Conservation (phyloP, 2,888 invertebrate species). For the Eristalinus aeneus region DNA sequence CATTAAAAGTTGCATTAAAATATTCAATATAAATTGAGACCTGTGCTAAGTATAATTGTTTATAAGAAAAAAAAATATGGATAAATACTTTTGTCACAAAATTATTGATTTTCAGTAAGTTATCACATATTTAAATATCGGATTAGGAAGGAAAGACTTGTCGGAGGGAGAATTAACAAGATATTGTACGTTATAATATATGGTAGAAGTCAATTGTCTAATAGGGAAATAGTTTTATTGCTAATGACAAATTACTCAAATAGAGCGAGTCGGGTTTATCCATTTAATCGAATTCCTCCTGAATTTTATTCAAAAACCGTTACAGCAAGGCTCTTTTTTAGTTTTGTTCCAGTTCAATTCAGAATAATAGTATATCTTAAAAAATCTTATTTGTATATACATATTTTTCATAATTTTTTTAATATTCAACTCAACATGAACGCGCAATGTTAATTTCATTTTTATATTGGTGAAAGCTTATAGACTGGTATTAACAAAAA, state of each 20-base stretch:
- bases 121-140: constrained; percentile 52
- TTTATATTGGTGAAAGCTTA: not conserved
- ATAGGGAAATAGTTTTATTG: not conserved
- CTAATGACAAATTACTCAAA: not conserved
- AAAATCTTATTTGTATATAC: too few species aligned
- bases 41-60: not conserved
- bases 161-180: not conserved
- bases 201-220: not conserved
- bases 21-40: constrained; percentile 2
- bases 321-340: not conserved
- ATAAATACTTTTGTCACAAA: not conserved
- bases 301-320: not conserved
- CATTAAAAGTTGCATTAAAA: not conserved
- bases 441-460: not conserved
- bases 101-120: not conserved
- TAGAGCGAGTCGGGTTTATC: not conserved
- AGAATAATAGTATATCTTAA: too few species aligned
- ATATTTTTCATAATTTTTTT: too few species aligned
- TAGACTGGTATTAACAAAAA: not conserved
- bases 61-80: not conserved
- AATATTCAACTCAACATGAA: not conserved
- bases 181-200: not conserved
- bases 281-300: not conserved
- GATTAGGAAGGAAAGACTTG: constrained; percentile 8
- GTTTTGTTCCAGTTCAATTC: not conserved